A percentile compares a stretch with the other conserved stretches of the same genome.
Evolutionary conservation across 2,888 invertebrate genomes (phyloP).

Genomic region (Serripes groenlandicus): DNA sequence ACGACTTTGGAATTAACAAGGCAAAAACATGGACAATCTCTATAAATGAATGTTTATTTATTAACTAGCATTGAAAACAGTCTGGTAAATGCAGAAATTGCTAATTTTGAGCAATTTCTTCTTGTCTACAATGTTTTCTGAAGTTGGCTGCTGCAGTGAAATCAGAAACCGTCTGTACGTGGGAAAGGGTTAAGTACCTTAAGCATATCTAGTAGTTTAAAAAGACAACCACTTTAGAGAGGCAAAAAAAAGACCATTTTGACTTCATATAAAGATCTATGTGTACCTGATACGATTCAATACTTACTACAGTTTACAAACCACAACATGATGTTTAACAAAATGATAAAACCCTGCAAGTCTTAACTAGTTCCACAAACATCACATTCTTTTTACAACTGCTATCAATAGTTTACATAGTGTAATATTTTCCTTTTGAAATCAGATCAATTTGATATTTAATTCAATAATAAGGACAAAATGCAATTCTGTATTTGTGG

Average conservation of each 20-base stretch:
- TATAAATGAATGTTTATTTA: not conserved
- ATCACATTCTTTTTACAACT: not conserved
- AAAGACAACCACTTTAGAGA: too few relatives aligned
- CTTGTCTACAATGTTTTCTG: not conserved
- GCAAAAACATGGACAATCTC: not conserved
- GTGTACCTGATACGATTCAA: not conserved
- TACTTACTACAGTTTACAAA: not conserved
- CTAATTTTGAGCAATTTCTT: not conserved
- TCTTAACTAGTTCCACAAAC: not conserved
- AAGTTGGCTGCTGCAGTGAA: not conserved
- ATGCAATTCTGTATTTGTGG: too few relatives aligned
- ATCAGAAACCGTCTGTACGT: not conserved
- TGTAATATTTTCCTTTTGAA: slow-evolving; percentile 4
- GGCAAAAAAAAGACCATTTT: too few relatives aligned
- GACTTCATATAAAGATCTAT: not conserved
- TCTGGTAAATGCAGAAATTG: not conserved
- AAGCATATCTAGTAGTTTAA: too few relatives aligned
- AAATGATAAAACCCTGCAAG: not conserved
- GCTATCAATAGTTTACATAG: not conserved
- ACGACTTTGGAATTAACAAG: not conserved
- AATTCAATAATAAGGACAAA: too few relatives aligned
- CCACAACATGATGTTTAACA: not conserved
- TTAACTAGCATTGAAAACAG: not conserved
- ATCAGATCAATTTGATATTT: too few relatives aligned
- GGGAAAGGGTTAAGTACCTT: not conserved